These are phyloP conservation scores for Triops cancriformis DNA, from an alignment of 1,140 invertebrate genomes.

Conservation along the genomic window DNA sequence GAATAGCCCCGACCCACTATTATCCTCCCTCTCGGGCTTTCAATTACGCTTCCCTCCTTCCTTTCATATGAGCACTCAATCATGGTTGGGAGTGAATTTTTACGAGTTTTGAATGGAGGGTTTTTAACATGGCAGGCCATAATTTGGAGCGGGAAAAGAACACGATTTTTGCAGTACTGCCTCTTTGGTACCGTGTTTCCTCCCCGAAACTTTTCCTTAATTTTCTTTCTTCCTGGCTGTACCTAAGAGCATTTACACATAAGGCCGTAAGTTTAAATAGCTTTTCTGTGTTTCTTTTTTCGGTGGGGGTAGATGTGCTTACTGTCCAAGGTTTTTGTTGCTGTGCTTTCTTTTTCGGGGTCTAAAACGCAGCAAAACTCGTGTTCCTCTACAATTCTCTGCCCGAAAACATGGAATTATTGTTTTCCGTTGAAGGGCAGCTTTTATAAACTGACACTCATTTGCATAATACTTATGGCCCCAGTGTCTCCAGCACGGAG, in stretches of 20 bases:
- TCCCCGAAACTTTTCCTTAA: neutral
- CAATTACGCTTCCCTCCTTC: conserved; percentile 9
- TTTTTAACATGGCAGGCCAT: conserved; percentile 2
- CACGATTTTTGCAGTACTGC: conserved; percentile 4
- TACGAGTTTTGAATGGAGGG: conserved; percentile 1
- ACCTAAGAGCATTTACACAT: too few species aligned
- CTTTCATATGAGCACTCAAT: conserved; percentile 10
- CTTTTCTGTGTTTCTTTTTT: neutral
- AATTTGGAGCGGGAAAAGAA: conserved; percentile 5
- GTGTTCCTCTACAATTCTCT: neutral
- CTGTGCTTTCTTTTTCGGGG: neutral
- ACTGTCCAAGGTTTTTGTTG: too few species aligned
- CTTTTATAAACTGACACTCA: neutral
- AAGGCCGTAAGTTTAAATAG: neutral
- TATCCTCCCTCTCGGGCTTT: conserved; percentile 6
- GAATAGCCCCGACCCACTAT: conserved; percentile 7
- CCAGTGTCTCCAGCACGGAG: neutral
- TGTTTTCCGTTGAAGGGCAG: neutral
- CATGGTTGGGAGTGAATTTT: conserved; percentile 11
- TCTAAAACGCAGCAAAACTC: neutral
- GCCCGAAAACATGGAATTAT: neutral
- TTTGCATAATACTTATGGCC: neutral
- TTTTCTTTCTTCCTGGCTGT: neutral
- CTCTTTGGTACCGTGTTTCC: neutral
- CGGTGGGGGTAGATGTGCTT: too few species aligned